Conservation (phyloP, 2,888 invertebrate species). For the Mythimna impura region DNA sequence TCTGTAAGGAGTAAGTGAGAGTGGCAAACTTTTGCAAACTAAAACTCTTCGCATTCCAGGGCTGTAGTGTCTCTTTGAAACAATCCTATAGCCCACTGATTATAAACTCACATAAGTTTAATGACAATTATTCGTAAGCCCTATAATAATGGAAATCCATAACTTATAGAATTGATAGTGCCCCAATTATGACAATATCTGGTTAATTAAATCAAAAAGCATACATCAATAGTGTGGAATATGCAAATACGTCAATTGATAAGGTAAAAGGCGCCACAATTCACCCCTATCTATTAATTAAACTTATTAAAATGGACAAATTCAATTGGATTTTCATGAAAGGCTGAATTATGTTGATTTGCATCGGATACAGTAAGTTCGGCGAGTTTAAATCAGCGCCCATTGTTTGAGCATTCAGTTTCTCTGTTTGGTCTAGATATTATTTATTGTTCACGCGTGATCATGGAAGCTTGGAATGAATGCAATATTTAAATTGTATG, state of each 20-base stretch:
- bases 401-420: constrained; percentile 46
- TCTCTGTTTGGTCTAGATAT: constrained; percentile 35
- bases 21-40: too few relatives aligned
- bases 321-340: constrained; percentile 56
- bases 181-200: constrained; percentile 29
- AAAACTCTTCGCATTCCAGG: too few relatives aligned
- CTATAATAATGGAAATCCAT: constrained; percentile 4
- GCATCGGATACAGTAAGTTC: constrained; percentile 54
- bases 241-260: constrained; percentile 55
- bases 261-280: constrained; percentile 43
- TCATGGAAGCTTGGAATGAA: constrained; percentile 14
- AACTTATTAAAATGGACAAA: constrained; percentile 60
- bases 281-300: constrained; percentile 63
- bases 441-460: constrained; percentile 35
- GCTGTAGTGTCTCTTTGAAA: too few relatives aligned
- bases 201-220: constrained; percentile 58
- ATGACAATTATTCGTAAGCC: not conserved
- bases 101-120: not conserved
- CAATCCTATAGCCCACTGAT: too few relatives aligned
- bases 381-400: constrained; percentile 48
- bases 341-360: constrained; percentile 59
- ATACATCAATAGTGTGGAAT: constrained; percentile 43
- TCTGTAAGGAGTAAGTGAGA: too few relatives aligned
- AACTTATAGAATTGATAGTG: constrained; percentile 12
- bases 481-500: constrained; percentile 5